A percentile compares a stretch with the other conserved stretches of the same genome.
Evolutionary conservation across 2,888 invertebrate species (phyloP).

Genomic region (Girardia tigrina): DNA sequence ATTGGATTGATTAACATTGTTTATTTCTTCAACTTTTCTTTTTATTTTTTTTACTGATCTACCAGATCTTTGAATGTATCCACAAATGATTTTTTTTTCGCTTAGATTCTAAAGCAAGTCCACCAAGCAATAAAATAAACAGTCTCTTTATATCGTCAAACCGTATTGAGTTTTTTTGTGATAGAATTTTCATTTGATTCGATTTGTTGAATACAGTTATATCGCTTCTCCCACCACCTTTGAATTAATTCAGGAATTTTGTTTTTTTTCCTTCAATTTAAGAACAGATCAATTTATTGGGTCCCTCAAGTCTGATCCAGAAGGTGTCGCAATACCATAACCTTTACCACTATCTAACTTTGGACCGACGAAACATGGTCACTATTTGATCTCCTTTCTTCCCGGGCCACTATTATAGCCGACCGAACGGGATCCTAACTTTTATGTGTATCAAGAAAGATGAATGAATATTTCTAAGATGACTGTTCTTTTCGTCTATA

Average conservation of each 20-base stretch:
- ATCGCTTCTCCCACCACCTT: conserved; percentile 35
- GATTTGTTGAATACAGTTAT: conserved; percentile 26
- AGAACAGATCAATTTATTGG: conserved; percentile 33
- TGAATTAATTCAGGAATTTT: conserved; percentile 13
- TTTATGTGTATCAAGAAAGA: no score
- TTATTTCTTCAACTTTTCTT: no score
- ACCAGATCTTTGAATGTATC: no score
- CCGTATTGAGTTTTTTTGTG: conserved; percentile 29
- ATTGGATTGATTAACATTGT: no score
- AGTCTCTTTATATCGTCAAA: conserved; percentile 30
- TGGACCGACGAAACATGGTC: no score
- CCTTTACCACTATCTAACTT: conserved; percentile 35
- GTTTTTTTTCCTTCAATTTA: conserved; percentile 35
- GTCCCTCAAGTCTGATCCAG: conserved; percentile 36
- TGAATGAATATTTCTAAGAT: no score
- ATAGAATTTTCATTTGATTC: conserved; percentile 18
- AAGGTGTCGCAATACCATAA: conserved; percentile 35
- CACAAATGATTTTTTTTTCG: no score
- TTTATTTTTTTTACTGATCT: no score
- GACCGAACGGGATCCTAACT: no score
- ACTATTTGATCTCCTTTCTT: no score
- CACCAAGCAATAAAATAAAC: conserved; percentile 35
- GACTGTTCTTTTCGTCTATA: no score
- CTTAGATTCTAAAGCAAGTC: conserved; percentile 29
- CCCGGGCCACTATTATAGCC: no score